Conservation (phyloP, 2,113 vertebrate species). For the Stegostoma tigrinum region DNA sequence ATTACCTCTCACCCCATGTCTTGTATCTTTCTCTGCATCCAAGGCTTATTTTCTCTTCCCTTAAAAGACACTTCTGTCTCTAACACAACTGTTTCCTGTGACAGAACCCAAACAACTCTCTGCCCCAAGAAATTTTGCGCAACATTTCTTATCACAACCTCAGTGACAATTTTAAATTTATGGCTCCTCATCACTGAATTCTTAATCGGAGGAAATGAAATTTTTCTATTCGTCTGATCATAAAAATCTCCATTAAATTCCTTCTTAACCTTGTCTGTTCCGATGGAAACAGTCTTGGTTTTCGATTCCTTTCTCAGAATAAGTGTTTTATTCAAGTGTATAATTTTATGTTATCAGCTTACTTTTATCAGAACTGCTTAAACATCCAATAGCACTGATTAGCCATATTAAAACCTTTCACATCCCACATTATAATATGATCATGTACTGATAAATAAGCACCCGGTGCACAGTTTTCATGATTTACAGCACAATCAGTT, state of each 20-base stretch:
- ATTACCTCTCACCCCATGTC: not conserved
- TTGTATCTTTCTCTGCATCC: not conserved
- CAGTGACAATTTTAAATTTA: not conserved
- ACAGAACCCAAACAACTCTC: not conserved
- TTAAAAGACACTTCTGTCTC: not conserved
- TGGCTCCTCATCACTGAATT: not conserved
- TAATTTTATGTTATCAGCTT: not conserved
- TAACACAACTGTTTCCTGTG: not conserved
- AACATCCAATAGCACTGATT: not conserved
- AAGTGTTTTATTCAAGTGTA: not conserved
- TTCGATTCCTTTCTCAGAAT: not conserved
- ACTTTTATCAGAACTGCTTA: not conserved
- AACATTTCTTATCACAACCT: not conserved
- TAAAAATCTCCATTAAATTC: not conserved
- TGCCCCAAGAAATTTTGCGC: not conserved
- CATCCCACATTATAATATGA: not conserved
- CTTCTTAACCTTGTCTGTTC: not conserved
- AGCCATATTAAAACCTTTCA: slow-evolving; percentile 4
- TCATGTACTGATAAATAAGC: slow-evolving; percentile 9
- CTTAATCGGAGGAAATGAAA: not conserved
- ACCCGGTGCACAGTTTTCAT: not conserved
- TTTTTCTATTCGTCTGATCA: not conserved
- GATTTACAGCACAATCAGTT: slow-evolving; percentile 8
- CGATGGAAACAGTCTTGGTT: not conserved
- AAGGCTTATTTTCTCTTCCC: not conserved